Percentiles rank a stretch among this genome's conserved stretches.
phyloP scores from a whole-genome alignment of 1,140 invertebrate genomes.

The Sogatella furcifera region DNA sequence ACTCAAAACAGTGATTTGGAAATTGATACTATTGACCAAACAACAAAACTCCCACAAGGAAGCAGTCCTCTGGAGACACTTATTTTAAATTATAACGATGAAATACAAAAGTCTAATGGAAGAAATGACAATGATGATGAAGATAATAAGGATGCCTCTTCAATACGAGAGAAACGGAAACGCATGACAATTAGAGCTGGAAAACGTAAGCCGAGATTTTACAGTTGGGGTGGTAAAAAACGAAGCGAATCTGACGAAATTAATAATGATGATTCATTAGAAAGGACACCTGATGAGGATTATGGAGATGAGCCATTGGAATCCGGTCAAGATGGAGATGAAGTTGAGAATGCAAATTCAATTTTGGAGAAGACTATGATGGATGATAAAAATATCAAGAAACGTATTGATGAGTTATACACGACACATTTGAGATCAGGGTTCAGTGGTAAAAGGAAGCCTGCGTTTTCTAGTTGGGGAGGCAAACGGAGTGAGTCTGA shows the following conservation, averaged over 20 bases:
- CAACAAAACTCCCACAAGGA: slow-evolving; percentile 1
- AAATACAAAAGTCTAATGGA: too few relatives aligned
- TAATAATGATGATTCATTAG: too few relatives aligned
- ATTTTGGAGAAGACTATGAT: too few relatives aligned
- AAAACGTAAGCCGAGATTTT: slow-evolving; percentile 16
- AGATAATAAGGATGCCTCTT: slow-evolving; percentile 9
- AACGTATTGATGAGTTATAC: too few relatives aligned
- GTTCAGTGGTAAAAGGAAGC: slow-evolving; percentile 3
- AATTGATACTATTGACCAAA: slow-evolving; percentile 6
- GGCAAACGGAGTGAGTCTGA: slow-evolving; percentile 15
- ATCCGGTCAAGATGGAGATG: too few relatives aligned
- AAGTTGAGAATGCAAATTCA: too few relatives aligned
- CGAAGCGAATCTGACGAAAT: background rate
- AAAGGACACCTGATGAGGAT: too few relatives aligned
- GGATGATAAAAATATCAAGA: too few relatives aligned
- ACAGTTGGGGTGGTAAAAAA: slow-evolving; percentile 12
- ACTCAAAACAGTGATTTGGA: background rate
- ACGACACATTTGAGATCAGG: too few relatives aligned
- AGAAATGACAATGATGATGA: slow-evolving; percentile 5
- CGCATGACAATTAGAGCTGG: slow-evolving; percentile 10
- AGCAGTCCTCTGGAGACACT: too few relatives aligned
- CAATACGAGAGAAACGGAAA: slow-evolving; percentile 6
- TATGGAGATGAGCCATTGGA: too few relatives aligned
- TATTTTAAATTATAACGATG: too few relatives aligned
- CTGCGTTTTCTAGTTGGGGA: slow-evolving; percentile 20